Percentiles rank a stretch among this genome's conserved stretches.
These are phyloP conservation scores for Micoletzkya japonica DNA, from an alignment of 2,888 invertebrate genomes.

Conservation along the genomic window DNA sequence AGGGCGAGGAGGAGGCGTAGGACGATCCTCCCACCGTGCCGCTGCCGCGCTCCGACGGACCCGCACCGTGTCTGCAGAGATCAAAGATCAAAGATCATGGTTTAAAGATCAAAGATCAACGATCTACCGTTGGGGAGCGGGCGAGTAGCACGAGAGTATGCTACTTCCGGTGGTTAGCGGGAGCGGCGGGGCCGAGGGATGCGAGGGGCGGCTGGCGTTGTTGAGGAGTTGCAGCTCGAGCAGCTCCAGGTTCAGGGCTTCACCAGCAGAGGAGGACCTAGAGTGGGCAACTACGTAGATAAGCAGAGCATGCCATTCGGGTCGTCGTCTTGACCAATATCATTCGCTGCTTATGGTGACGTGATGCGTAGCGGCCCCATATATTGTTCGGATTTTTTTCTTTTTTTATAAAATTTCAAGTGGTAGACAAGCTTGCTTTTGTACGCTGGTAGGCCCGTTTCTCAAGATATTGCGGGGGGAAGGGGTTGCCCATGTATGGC, in stretches of 20 bases:
- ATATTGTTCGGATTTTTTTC: no score
- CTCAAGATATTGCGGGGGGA: no score
- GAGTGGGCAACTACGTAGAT: background rate
- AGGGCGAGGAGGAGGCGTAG: conserved; percentile 10
- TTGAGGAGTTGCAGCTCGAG: conserved; percentile 26
- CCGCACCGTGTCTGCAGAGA: background rate
- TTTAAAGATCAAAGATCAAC: no score
- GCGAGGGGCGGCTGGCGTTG: background rate
- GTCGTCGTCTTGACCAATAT: no score
- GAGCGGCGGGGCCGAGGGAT: background rate
- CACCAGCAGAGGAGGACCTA: conserved; percentile 51
- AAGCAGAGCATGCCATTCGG: background rate
- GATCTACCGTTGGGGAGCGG: conserved; percentile 34
- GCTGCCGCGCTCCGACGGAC: background rate
- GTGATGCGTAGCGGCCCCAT: no score
- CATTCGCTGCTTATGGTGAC: no score
- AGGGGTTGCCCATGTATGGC: background rate
- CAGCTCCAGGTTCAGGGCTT: conserved; percentile 41
- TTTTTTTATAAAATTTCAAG: no score
- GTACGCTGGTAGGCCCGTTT: no score
- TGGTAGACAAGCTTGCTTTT: no score
- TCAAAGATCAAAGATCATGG: no score
- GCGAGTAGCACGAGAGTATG: conserved; percentile 35
- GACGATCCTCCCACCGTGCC: conserved; percentile 6
- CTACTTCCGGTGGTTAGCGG: background rate